A percentile compares a stretch with the other conserved stretches of the same genome.
Evolutionary conservation across 2,797 vertebrate genomes (phyloP).

Genomic region (Poecile montanus): DNA sequence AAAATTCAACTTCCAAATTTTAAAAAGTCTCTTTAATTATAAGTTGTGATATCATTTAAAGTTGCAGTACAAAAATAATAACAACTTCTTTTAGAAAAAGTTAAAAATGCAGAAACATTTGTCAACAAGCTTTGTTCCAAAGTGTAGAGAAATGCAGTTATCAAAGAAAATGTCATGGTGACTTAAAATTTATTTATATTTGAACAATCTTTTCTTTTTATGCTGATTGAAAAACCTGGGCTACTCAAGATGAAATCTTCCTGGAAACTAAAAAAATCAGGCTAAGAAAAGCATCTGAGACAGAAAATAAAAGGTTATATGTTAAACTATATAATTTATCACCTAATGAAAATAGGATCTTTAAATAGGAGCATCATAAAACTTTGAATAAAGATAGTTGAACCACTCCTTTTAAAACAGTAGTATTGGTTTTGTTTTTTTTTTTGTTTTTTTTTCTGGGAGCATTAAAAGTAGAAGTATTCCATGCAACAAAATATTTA

Average conservation of each 20-base stretch:
- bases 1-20: not conserved
- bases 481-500: not conserved
- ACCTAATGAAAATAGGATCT: not conserved
- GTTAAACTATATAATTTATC: not conserved
- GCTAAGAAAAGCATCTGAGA: not conserved
- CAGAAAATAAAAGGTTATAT: not conserved
- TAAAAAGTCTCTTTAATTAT: not conserved
- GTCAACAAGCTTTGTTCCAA: not conserved
- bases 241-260: not conserved
- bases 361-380: not conserved
- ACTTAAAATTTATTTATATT: not conserved
- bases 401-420: not conserved
- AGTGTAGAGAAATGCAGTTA: not conserved
- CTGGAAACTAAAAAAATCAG: not conserved
- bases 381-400: not conserved
- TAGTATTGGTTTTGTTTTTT: rapidly evolving
- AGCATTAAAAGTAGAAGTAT: not conserved
- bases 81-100: not conserved
- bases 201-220: not conserved
- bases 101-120: not conserved
- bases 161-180: not conserved
- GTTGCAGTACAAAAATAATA: not conserved
- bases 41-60: not conserved
- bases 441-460: not conserved
- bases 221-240: not conserved